phyloP scores from a whole-genome alignment of 2,113 vertebrate species.

The Chlamydotis undulata region DNA sequence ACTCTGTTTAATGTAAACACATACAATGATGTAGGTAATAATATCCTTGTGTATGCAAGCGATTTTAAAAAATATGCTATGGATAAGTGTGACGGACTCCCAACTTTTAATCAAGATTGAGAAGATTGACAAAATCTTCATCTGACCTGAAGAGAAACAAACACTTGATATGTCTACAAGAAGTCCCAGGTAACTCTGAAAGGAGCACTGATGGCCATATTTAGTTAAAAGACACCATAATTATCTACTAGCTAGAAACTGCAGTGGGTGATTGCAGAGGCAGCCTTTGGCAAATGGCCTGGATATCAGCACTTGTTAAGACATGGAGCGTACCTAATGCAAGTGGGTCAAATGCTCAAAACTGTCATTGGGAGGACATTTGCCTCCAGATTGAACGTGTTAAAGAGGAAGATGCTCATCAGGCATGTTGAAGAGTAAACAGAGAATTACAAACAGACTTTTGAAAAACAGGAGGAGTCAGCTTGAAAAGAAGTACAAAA shows the following conservation, averaged over 20 bases:
- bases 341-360: background rate
- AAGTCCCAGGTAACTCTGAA: background rate
- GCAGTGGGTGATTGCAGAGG: background rate
- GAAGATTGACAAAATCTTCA: background rate
- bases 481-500: background rate
- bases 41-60: background rate
- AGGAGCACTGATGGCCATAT: background rate
- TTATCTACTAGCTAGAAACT: background rate
- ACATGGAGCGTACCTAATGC: rapidly evolving
- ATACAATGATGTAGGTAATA: background rate
- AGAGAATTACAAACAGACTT: background rate
- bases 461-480: background rate
- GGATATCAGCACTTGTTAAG: background rate
- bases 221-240: background rate
- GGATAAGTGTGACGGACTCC: background rate
- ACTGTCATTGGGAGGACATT: background rate
- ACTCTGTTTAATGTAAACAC: background rate
- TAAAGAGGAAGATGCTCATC: background rate
- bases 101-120: background rate
- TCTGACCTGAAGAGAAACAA: background rate
- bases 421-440: background rate
- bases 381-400: background rate
- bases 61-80: background rate
- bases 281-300: background rate
- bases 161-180: background rate